Evolutionary conservation across 1,140 invertebrate genomes (phyloP).

Genomic region (Magallana ariakensis): DNA sequence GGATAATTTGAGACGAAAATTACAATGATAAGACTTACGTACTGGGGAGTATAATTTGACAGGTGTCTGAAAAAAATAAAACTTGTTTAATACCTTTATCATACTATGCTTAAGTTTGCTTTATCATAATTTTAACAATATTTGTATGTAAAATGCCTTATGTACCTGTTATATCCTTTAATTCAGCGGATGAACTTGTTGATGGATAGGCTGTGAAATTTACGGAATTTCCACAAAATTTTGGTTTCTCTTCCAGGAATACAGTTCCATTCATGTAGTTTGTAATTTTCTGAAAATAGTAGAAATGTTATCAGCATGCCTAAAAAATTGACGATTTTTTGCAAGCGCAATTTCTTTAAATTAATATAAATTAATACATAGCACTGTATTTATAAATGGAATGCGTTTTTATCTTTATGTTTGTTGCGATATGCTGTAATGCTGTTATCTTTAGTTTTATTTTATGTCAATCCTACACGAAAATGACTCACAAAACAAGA

Average conservation of each 20-base stretch:
- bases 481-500: background rate
- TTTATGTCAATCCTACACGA: too few species aligned
- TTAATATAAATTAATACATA: too few species aligned
- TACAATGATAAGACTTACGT: background rate
- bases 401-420: too few species aligned
- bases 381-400: too few species aligned
- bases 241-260: background rate
- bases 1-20: background rate
- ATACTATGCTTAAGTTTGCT: background rate
- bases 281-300: background rate
- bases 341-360: too few species aligned
- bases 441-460: too few species aligned
- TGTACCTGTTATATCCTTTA: background rate
- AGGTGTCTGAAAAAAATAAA: background rate
- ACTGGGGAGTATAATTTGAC: constrained; percentile 5
- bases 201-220: background rate
- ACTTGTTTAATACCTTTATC: background rate
- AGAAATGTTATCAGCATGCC: too few species aligned
- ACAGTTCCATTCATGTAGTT: constrained; percentile 13
- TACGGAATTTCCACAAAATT: constrained; percentile 25
- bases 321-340: too few species aligned
- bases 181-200: background rate
- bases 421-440: too few species aligned
- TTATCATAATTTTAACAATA: background rate
- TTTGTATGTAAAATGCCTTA: background rate